These are phyloP conservation scores for Sminthopsis crassicaudata DNA, from an alignment of 2,113 vertebrate genomes.

Conservation along the genomic window DNA sequence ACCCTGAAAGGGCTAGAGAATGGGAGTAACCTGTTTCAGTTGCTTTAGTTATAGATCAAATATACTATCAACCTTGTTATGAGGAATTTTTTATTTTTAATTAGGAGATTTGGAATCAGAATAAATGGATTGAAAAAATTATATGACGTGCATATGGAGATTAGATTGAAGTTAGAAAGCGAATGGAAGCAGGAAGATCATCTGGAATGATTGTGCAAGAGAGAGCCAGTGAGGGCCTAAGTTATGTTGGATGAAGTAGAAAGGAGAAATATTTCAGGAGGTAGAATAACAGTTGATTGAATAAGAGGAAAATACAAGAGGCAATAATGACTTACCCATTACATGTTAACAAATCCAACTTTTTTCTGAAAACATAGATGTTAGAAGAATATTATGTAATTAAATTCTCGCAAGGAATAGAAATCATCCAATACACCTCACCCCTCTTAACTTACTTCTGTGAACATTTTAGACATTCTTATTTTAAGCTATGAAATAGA, in stretches of 20 bases:
- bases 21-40: neutral
- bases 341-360: neutral
- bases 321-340: neutral
- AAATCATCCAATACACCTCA: neutral
- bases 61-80: neutral
- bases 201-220: neutral
- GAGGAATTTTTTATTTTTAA: neutral
- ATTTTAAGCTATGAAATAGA: neutral
- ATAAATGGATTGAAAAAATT: neutral
- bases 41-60: neutral
- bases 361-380: neutral
- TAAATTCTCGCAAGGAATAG: neutral
- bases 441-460: neutral
- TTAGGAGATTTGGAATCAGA: neutral
- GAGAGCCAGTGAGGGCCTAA: neutral
- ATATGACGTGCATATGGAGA: neutral
- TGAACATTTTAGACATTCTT: neutral
- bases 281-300: neutral
- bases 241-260: neutral
- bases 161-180: neutral
- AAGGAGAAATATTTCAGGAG: neutral
- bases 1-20: neutral
- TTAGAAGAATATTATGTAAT: neutral
- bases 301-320: neutral
- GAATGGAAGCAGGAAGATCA: neutral